Percentiles rank a stretch among this genome's conserved stretches.
Evolutionary conservation across 2,888 invertebrate genomes (phyloP).

Genomic region (Chorisops tibialis): DNA sequence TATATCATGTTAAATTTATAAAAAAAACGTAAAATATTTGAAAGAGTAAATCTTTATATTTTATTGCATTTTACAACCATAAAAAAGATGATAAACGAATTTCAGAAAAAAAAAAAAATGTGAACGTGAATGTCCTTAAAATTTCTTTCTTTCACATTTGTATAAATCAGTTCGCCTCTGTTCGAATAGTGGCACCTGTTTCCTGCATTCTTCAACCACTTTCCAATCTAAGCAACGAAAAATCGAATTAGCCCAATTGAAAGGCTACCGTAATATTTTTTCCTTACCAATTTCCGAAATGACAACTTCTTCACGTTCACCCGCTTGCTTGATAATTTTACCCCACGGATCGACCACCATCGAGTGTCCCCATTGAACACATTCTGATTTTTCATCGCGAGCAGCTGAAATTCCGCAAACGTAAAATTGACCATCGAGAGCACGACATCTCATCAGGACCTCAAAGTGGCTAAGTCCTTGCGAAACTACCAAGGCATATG

Average conservation of each 20-base stretch:
- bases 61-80: too few relatives aligned
- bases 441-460: constrained; percentile 73
- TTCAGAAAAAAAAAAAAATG: too few relatives aligned
- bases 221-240: constrained; percentile 21
- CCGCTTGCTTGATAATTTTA: constrained; percentile 65
- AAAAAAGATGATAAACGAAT: too few relatives aligned
- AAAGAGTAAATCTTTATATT: too few relatives aligned
- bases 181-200: constrained; percentile 11
- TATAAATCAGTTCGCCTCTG: constrained; percentile 15
- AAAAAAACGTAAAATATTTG: too few relatives aligned
- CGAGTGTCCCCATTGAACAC: constrained; percentile 88
- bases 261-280: not conserved
- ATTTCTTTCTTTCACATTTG: constrained; percentile 3
- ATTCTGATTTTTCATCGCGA: constrained; percentile 68
- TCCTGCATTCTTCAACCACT: not conserved
- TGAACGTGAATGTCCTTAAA: too few relatives aligned
- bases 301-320: constrained; percentile 67
- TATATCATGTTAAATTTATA: too few relatives aligned
- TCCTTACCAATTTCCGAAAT: constrained; percentile 70
- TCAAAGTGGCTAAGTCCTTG: constrained; percentile 95
- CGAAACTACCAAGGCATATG: constrained; percentile 92
- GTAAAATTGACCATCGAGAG: constrained; percentile 86
- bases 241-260: too few relatives aligned
- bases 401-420: constrained; percentile 84
- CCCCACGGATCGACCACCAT: constrained; percentile 78